These are phyloP conservation scores for Rhagoletis pomonella DNA, from an alignment of 1,140 invertebrate species.

Conservation along the genomic window DNA sequence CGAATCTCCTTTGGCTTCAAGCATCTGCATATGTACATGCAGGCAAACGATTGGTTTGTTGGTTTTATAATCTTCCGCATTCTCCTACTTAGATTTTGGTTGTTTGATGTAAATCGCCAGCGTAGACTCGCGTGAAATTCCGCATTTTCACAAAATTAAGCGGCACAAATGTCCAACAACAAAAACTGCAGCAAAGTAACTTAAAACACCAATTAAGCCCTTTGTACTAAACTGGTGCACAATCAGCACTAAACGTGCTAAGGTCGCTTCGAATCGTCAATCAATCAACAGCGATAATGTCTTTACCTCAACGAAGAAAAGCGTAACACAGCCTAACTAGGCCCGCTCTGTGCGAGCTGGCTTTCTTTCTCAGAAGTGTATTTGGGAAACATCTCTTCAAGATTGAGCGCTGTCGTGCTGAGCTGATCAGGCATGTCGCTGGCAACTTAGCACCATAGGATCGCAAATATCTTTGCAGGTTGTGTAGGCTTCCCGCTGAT, in stretches of 20 bases:
- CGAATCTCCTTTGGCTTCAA: neutral
- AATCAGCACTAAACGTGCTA: neutral
- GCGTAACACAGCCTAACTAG: neutral
- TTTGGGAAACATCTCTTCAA: neutral
- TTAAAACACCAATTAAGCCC: conserved; percentile 1
- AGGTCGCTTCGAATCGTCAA: neutral
- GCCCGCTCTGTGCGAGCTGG: neutral
- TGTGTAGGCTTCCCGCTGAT: neutral
- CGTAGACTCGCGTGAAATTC: conserved; percentile 32
- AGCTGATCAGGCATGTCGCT: neutral
- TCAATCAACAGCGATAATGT: conserved; percentile 18
- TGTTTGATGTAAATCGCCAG: neutral
- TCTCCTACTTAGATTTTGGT: conserved; percentile 30
- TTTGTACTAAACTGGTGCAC: conserved; percentile 30
- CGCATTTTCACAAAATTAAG: neutral
- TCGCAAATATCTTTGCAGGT: neutral
- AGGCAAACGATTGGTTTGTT: neutral
- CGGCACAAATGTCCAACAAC: neutral
- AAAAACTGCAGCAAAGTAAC: neutral
- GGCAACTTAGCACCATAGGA: neutral
- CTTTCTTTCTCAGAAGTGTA: neutral
- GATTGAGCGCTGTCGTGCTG: conserved; percentile 4
- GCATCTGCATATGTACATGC: neutral
- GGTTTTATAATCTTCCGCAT: conserved; percentile 49
- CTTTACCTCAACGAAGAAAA: conserved; percentile 33